Percentiles rank a stretch among this genome's conserved stretches.
Conservation (phyloP, 2,113 vertebrate species). For the Eublepharis macularius region DNA sequence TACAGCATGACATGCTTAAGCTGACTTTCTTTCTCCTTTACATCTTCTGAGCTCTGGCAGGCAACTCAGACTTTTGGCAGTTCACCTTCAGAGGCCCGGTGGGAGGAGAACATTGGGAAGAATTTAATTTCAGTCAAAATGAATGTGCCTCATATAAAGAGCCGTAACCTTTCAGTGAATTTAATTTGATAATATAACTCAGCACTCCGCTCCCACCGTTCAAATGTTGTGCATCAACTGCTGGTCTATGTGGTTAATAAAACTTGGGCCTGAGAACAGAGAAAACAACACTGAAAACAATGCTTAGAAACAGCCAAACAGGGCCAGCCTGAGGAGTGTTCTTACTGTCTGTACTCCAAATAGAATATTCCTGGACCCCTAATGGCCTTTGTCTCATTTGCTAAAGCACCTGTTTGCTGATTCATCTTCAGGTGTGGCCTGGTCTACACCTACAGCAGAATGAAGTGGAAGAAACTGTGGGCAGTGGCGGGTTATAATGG, state of each 20-base stretch:
- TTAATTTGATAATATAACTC: constrained; percentile 9
- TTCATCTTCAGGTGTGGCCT: neutral
- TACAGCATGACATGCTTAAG: neutral
- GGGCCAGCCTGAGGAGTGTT: neutral
- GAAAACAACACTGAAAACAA: neutral
- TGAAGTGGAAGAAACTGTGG: too few relatives aligned
- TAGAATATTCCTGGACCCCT: neutral
- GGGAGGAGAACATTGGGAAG: neutral
- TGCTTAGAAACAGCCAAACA: neutral
- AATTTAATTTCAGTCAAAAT: neutral
- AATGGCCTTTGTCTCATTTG: neutral
- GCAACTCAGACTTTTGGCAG: neutral
- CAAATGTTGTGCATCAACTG: neutral
- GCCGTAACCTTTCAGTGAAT: neutral
- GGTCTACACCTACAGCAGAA: neutral
- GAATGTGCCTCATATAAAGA: constrained; percentile 2
- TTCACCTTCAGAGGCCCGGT: neutral
- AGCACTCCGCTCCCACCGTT: neutral
- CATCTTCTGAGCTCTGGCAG: neutral
- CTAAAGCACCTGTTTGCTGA: neutral
- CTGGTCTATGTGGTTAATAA: neutral
- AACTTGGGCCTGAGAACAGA: neutral
- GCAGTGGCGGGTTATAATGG: too few relatives aligned
- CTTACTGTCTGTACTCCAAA: neutral
- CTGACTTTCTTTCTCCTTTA: neutral